Base-by-base conservation (phyloP, 2,113 vertebrate genomes). In the Salvelinus fontinalis region DNA sequence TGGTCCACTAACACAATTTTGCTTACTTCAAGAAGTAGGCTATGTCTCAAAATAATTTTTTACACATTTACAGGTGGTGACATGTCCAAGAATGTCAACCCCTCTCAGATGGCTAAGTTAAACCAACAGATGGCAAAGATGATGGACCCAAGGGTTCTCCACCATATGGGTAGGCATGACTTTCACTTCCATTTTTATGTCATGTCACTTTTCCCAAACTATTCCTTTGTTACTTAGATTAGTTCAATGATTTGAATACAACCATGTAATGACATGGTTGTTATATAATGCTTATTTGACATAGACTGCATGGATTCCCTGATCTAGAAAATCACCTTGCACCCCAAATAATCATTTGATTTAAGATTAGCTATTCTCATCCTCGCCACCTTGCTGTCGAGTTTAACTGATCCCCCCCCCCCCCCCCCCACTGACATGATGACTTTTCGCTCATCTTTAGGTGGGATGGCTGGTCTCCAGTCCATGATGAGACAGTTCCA, bases 71-170 rank as follows among this genome's bases (percentile, higher is more conserved):
- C 79, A 99, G 98, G 98, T 5, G 97, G 98, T 70, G 98, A 99
- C 89, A 99, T 99, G 98, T 98, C 97, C 5, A 99, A 99, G 93
- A 99, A 99, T 67, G 98, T 99, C 80, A 99, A 99, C 86, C 97
- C 97, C 18, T 98, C 97, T 78, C 98, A 99, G 87, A 85, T 99
- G 95, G 98, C 98, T 78, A 99, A 99, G 93, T 89, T 99, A 76
- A 99, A 99, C 89, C 98, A 99, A 86, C 98, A 99, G 90, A 99
- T 99, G 98, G 98, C 98, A 75, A 99, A 99, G 86, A 99, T 99
- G 98, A 99, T 99, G 98, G 97, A 99, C 90, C 97, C 98, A 16
- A 91, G 97, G 91, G 98, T 99, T 88, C 95, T 99, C 83, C 98
- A 99, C 89, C 98, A 99, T 83, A 99, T 99, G 98, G 98, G 98